Conservation (phyloP, 2,888 invertebrate genomes). For the Synanthedon andrenaeformis region DNA sequence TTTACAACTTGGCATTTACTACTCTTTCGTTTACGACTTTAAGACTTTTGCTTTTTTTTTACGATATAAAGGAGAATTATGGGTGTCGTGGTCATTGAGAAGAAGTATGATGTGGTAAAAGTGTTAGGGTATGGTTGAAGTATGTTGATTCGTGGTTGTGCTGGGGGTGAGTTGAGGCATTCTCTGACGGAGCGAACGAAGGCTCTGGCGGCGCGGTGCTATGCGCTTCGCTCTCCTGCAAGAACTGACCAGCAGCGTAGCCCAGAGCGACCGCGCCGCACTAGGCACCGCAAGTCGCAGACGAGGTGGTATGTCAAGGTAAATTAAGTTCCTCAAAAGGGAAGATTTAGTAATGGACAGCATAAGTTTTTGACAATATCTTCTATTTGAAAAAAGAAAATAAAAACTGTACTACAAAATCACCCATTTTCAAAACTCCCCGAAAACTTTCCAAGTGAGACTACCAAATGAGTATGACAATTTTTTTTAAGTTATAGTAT, state of each 20-base stretch:
- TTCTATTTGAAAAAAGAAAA: neutral
- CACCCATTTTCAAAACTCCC: neutral
- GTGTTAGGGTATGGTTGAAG: slow-evolving; percentile 35
- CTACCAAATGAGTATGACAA: no score
- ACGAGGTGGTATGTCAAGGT: slow-evolving; percentile 82
- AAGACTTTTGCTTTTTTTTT: no score
- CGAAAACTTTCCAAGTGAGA: no score
- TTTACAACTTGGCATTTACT: no score
- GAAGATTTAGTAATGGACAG: neutral
- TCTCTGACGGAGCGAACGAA: slow-evolving; percentile 64
- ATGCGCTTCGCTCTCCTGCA: slow-evolving; percentile 56
- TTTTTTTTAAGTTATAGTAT: no score
- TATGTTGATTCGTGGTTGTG: slow-evolving; percentile 61
- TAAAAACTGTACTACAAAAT: neutral
- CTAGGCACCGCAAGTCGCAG: slow-evolving; percentile 65
- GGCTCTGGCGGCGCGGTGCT: slow-evolving; percentile 61
- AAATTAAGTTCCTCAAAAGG: slow-evolving; percentile 38
- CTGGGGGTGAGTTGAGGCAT: slow-evolving; percentile 58
- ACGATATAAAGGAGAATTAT: neutral
- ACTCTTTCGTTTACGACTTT: no score
- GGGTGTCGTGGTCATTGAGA: slow-evolving; percentile 8
- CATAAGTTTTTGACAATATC: neutral
- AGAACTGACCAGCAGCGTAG: slow-evolving; percentile 31
- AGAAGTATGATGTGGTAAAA: slow-evolving; percentile 14
- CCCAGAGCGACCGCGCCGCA: slow-evolving; percentile 41